phyloP scores from a whole-genome alignment of 2,888 invertebrate genomes.

The Lochmaea crataegi region DNA sequence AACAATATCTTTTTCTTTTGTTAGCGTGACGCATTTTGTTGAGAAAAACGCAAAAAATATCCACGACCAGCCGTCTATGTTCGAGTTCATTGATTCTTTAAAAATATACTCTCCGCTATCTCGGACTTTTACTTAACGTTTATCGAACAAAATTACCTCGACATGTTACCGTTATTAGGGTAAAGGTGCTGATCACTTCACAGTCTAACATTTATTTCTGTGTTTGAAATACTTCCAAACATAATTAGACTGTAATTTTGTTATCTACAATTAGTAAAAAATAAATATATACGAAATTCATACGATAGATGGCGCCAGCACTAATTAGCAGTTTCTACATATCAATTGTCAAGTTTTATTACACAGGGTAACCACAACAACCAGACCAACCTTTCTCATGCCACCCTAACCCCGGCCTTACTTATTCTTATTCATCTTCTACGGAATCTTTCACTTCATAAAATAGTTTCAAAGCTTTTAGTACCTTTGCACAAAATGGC shows the following conservation, averaged over 20 bases:
- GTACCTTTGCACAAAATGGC: too few species aligned
- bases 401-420: too few species aligned
- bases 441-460: too few species aligned
- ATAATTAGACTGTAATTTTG: background rate
- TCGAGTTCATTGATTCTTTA: conserved; percentile 16
- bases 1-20: background rate
- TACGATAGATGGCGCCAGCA: too few species aligned
- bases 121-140: conserved; percentile 5
- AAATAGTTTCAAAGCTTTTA: too few species aligned
- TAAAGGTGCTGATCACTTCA: too few species aligned
- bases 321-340: too few species aligned
- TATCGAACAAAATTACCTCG: background rate
- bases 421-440: too few species aligned
- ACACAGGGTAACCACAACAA: too few species aligned
- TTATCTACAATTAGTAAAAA: background rate
- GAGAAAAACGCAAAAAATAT: conserved; percentile 11
- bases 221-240: background rate
- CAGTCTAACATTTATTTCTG: background rate
- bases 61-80: background rate
- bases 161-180: too few species aligned
- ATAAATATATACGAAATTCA: background rate
- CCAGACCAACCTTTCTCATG: too few species aligned
- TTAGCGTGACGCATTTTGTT: background rate
- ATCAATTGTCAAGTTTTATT: too few species aligned
- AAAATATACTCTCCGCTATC: background rate